Conservation (phyloP, 2,888 invertebrate species). For the Muscina levida region DNA sequence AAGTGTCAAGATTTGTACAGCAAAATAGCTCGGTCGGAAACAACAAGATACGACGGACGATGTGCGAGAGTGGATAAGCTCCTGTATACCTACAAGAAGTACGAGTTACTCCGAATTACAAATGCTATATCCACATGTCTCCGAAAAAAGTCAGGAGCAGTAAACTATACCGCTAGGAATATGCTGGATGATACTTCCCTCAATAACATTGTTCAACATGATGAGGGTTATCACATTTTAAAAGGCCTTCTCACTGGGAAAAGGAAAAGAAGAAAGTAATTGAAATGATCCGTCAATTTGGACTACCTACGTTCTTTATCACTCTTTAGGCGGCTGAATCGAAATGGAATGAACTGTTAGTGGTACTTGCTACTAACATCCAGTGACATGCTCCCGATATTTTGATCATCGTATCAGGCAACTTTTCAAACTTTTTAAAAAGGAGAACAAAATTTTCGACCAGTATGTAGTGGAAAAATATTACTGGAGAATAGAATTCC, state of each 20-base stretch:
- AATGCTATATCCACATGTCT: not conserved
- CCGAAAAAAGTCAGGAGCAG: not conserved
- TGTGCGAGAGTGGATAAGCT: too few species aligned
- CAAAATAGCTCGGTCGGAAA: not conserved
- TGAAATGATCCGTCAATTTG: too few species aligned
- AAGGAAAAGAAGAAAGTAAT: not conserved
- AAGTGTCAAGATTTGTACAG: not conserved
- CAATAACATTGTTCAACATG: too few species aligned
- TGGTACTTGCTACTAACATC: conserved; percentile 9
- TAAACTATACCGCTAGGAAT: too few species aligned
- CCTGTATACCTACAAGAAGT: too few species aligned
- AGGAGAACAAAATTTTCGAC: conserved; percentile 10
- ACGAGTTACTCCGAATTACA: too few species aligned
- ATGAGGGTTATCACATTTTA: not conserved
- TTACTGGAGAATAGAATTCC: conserved; percentile 59
- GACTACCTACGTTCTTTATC: too few species aligned
- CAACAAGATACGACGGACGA: too few species aligned
- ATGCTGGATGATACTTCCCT: too few species aligned
- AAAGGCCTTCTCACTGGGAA: not conserved
- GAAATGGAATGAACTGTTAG: not conserved
- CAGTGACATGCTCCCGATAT: too few species aligned
- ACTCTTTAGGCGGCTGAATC: too few species aligned
- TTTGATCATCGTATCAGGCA: conserved; percentile 44
- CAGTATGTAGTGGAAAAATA: conserved; percentile 18
- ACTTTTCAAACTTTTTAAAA: conserved; percentile 50